Percentiles rank a stretch among this genome's conserved stretches.
Evolutionary conservation across 35 echinoderm and acorn worm species (phyloP).

Genomic region (Holothuria glaberrima): DNA sequence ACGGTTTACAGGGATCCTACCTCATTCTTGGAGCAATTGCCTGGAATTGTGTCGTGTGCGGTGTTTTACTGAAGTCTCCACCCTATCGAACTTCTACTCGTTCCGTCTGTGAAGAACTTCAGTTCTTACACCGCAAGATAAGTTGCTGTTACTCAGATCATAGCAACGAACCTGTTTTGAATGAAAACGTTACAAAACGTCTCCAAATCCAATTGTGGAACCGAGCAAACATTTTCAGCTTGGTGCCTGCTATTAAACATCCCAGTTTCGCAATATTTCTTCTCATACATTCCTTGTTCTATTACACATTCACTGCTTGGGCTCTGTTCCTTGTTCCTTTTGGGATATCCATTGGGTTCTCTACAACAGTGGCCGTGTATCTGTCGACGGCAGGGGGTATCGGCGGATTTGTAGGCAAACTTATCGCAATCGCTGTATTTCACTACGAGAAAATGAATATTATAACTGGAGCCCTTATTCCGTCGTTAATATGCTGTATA

Average conservation of each 20-base stretch:
- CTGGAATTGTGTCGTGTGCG: constrained; percentile 36
- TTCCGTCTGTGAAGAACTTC: not conserved
- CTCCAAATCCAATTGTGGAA: not conserved
- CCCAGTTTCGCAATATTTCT: constrained; percentile 20
- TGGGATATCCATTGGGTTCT: not conserved
- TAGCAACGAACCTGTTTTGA: too few relatives aligned
- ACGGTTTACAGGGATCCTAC: constrained; percentile 11
- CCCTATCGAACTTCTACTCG: not conserved
- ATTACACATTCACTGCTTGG: constrained; percentile 49
- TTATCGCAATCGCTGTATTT: constrained; percentile 24
- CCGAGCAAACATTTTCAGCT: not conserved
- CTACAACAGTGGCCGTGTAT: not conserved
- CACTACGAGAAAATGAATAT: constrained; percentile 14
- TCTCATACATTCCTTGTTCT: constrained; percentile 35
- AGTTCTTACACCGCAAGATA: not conserved
- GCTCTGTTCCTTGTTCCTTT: constrained; percentile 48
- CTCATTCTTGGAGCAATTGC: constrained; percentile 20
- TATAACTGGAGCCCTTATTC: not conserved
- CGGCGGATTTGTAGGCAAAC: constrained; percentile 41
- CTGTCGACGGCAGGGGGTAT: constrained; percentile 40
- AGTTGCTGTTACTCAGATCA: not conserved
- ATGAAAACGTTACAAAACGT: not conserved
- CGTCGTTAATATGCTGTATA: not conserved
- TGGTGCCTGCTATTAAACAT: not conserved
- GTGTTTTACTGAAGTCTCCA: not conserved